Base-by-base conservation (phyloP, 2,888 invertebrate genomes). In the Limnephilus auricula region DNA sequence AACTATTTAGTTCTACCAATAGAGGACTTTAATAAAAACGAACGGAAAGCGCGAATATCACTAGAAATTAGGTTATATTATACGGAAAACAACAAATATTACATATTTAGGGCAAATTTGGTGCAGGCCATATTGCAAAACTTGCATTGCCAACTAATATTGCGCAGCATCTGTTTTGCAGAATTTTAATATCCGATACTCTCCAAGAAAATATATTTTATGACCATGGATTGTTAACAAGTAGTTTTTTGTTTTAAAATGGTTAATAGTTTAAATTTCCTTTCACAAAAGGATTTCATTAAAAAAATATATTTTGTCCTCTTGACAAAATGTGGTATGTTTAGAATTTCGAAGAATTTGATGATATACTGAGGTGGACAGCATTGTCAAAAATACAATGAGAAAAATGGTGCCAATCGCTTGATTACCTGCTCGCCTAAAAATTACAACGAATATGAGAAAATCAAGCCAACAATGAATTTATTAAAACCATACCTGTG, bases 401-500 rank as follows among this genome's bases (percentile, higher is more conserved):
- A 65, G 25, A 65, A 65, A 65, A 65, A 65, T n/a, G 25, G 25
- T n/a, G 25, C 25, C 65, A 65, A 65, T 65, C n/a, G 25, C 65
- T 65, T 65, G 25, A 65, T 25, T 65, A 65, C 25, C 25, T 25
- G 65, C 65, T 65, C 65, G 6, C 5, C 65, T 40, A 18, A 65
- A 31, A 82, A 82, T 34, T 18, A 30, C 82, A 82, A 82, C 82
- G 34, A 32, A 32, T 25, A 82, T 34, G 13, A 34, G 32, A 31
- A 34, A 82, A 82, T 82, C 80, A 32, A 82, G 80, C 31, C 34
- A 84, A 84, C 84, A 84, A 84, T 10, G 84, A 40, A 84, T 37
- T 84, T n/a, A 84, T 84, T 84, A 84, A 84, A 84, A 34, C 40
- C 84, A 84, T 37, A 84, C 84, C 84, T 84, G 65, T 65, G 65